Evolutionary conservation across 2,888 invertebrate genomes (phyloP), one percentile per base, ranked within the genome.

Genomic region (Sussaba pulchella): DNA sequence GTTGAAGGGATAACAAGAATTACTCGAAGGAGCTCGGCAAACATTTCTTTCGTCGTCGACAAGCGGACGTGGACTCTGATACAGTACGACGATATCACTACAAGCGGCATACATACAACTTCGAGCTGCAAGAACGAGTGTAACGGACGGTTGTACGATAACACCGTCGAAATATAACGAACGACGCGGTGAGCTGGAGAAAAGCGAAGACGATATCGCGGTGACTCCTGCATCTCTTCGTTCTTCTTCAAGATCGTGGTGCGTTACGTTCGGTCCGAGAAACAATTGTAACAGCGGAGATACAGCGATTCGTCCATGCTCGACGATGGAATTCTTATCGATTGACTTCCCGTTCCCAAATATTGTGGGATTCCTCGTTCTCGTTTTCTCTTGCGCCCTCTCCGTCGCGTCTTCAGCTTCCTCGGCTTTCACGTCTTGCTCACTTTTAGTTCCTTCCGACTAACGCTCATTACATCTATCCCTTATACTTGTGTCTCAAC

Each of bases 131-230:
- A 43, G 45, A 50, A 45, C 31, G 24, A 52, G 45, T 17, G 47
- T 67, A 41, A 52, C 50, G 54, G 64, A 71, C 61, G 43, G 39
- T 64, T 36, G 67, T 67, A 72, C 66, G 72, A 76, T 52, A 52
- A 47, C 59, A 52, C 54, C 52, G 70, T 67, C 43, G 52, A 45
- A 36, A 54, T 72, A 63, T 76, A 76, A 72, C 45, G 67, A 75
- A 39, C 36, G 70, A 45, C 50, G 19, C 59, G 31, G 31, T n/a
- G 41, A 52, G 67, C 72, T 61, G 66, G 19, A 52, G 66, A 26
- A 74, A 50, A 76, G 54, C 47, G 45, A n/a, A 54, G 52, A 76
- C 14, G 76, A 54, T 67, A 72, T 76, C 50, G 59, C 66, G n/a
- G 57, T 52, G 52, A 59, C 59, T 66, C 59, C 26, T 52, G 26